Percentiles rank a stretch among this genome's conserved stretches.
phyloP scores from a whole-genome alignment of 2,797 vertebrate species.

The Falco berigora region DNA sequence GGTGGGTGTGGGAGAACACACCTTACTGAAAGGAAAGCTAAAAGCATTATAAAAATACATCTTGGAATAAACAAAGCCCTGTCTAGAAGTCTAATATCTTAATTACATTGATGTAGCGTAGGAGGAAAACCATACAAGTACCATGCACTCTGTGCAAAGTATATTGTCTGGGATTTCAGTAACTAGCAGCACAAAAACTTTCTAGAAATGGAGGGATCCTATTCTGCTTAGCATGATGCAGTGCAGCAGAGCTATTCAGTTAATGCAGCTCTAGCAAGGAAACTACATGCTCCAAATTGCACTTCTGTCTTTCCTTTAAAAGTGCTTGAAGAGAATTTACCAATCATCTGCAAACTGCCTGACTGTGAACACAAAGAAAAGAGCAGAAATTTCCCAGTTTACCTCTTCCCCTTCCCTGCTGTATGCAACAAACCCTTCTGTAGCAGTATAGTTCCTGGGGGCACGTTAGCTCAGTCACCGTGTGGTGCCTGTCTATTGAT shows the following conservation, averaged over 20 bases:
- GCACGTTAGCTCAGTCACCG: background rate
- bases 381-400: background rate
- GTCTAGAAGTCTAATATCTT: background rate
- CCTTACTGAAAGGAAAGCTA: background rate
- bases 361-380: background rate
- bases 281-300: background rate
- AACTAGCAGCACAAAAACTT: background rate
- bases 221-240: background rate
- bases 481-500: background rate
- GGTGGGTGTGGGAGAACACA: background rate
- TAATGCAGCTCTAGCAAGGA: background rate
- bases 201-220: background rate
- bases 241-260: background rate
- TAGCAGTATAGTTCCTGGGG: background rate
- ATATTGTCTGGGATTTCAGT: background rate
- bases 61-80: background rate
- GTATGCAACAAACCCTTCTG: background rate
- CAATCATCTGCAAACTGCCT: background rate
- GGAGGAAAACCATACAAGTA: background rate
- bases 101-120: background rate
- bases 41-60: background rate
- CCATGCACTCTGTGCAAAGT: fast-evolving
- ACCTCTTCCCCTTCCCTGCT: background rate
- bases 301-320: background rate
- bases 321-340: background rate